Percentiles rank a stretch among this genome's conserved stretches.
Evolutionary conservation across 2,888 invertebrate species (phyloP).

Genomic region (Geotrupes spiniger): DNA sequence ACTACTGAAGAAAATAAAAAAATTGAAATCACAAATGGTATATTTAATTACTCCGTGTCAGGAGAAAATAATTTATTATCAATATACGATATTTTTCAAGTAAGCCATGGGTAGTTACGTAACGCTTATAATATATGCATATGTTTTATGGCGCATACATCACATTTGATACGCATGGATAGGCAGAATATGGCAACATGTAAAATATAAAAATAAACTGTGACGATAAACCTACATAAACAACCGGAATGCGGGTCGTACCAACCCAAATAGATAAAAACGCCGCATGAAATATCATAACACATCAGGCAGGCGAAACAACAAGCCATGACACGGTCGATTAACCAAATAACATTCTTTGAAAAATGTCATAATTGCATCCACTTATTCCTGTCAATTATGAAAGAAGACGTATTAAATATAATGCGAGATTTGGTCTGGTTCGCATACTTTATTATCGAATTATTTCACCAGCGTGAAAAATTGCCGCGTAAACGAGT

Average conservation of each 20-base stretch:
- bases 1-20: too few species aligned
- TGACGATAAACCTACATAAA: conserved; percentile 6
- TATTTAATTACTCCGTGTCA: too few species aligned
- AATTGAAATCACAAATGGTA: too few species aligned
- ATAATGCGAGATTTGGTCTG: not conserved
- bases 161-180: conserved; percentile 1
- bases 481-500: too few species aligned
- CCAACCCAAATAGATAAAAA: not conserved
- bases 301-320: not conserved
- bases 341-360: conserved; percentile 5
- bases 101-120: conserved; percentile 3
- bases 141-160: not conserved
- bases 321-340: not conserved
- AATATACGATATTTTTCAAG: not conserved
- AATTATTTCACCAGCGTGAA: too few species aligned
- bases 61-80: too few species aligned
- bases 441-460: not conserved
- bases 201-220: conserved; percentile 1
- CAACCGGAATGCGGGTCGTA: conserved; percentile 3
- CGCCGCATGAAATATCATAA: not conserved
- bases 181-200: conserved; percentile 2
- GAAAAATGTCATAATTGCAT: too few species aligned
- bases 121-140: not conserved
- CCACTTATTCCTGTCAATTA: too few species aligned
- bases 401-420: too few species aligned